Evolutionary conservation across 2,888 invertebrate species (phyloP), one percentile per base, ranked within the genome.

Genomic region (Microplitis manilae): DNA sequence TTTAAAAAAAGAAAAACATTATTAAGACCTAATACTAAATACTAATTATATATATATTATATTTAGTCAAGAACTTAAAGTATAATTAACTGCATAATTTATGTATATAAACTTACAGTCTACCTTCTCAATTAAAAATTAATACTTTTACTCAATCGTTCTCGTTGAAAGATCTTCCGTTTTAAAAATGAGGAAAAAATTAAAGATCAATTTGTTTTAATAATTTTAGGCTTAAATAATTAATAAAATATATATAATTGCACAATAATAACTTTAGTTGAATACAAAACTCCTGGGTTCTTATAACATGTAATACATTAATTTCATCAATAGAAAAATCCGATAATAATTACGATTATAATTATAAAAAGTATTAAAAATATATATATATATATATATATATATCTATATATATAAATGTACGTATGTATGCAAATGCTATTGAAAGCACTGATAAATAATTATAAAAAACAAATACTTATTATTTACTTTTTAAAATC

Each of bases 401-500:
- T 60, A 39, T 9, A 50, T 50, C n/a, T n/a, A 50, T 50, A 50
- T 50, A 50, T 50, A 9, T 50, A 50, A 50, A 50, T 50, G 50
- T 13, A 50, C 13, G 39, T 40, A 68, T 13, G 69, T 70, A 70
- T 71, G 60, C 17, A 15, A 62, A 40, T 60, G 60, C 50, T 50
- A 50, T 50, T 50, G 75, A 62, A 60, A 68, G 59, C 39, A 77
- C 74, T 50, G 62, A n/a, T 68, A 74, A 41, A 15, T 40, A 50
- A 4, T 64, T 40, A 65, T 68, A 71, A 62, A 75, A 59, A 68
- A 13, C 20, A 69, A 73, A 50, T 78, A 79, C 62, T 40, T 77
- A 50, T 83, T 80, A 83, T 80, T 79, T 81, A 60, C 80, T 81
- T 59, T 75, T 68, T 50, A 91, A 83, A 74, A 92, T 87, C 61